A percentile compares a stretch with the other conserved stretches of the same genome.
These are phyloP conservation scores for Campylorhamphus procurvoides DNA, from an alignment of 2,113 vertebrate genomes.

Conservation along the genomic window DNA sequence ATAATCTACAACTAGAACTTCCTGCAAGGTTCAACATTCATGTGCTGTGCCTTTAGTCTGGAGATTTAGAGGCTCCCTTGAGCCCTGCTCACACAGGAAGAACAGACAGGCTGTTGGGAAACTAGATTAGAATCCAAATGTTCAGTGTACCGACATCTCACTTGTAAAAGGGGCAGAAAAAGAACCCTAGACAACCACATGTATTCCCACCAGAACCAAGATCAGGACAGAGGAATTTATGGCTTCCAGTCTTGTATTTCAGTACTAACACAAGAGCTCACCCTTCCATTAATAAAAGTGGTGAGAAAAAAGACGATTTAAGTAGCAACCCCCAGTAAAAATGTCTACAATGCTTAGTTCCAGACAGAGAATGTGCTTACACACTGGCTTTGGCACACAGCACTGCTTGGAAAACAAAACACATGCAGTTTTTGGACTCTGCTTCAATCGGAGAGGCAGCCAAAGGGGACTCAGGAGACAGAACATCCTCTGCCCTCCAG, in stretches of 20 bases:
- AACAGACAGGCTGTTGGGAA: background rate
- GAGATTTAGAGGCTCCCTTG: background rate
- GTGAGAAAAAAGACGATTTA: background rate
- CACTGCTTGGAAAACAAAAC: slow-evolving; percentile 32
- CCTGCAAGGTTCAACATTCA: background rate
- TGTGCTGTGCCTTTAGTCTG: background rate
- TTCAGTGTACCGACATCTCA: background rate
- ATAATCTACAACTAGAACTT: background rate
- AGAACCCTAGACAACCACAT: background rate
- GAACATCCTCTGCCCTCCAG: slow-evolving; percentile 58
- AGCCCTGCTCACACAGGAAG: background rate
- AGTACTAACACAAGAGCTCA: background rate
- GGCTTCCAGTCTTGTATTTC: background rate
- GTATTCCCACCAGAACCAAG: background rate
- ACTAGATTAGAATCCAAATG: background rate
- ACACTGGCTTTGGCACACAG: slow-evolving; percentile 30
- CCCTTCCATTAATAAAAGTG: background rate
- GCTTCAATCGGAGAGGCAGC: slow-evolving; percentile 29
- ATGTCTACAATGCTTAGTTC: slow-evolving; percentile 28
- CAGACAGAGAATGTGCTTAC: slow-evolving; percentile 65
- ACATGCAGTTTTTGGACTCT: slow-evolving; percentile 54
- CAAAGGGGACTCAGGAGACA: slow-evolving; percentile 50
- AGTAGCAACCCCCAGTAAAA: background rate
- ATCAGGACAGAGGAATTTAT: background rate
- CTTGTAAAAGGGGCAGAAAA: background rate